These are phyloP conservation scores for Ciconia nigra DNA, from an alignment of 2,797 vertebrate genomes.

Conservation along the genomic window DNA sequence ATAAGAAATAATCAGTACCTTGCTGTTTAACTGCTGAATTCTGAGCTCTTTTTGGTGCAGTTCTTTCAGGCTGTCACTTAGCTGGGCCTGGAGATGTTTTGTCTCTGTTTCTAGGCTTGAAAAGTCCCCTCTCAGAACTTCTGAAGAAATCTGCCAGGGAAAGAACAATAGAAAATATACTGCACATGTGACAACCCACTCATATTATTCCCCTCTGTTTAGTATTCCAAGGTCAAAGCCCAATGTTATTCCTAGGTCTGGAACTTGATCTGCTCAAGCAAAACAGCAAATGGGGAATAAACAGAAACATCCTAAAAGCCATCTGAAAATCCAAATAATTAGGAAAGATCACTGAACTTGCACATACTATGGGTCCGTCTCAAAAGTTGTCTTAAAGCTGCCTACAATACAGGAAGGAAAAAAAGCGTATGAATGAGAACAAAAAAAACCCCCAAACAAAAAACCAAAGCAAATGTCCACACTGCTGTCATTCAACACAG, in stretches of 20 bases:
- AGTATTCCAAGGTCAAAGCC: not conserved
- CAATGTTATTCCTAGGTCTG: not conserved
- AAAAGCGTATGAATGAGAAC: not conserved
- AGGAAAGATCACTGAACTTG: not conserved
- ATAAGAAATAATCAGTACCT: conserved; percentile 36
- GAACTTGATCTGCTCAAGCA: not conserved
- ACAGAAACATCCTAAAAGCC: not conserved
- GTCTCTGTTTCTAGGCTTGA: conserved; percentile 61
- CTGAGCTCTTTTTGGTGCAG: conserved; percentile 80
- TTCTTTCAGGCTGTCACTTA: conserved; percentile 75
- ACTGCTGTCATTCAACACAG: not conserved
- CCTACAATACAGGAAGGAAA: not conserved
- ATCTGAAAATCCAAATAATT: not conserved
- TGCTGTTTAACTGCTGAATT: conserved; percentile 79
- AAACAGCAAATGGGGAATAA: not conserved
- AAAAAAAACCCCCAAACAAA: not conserved
- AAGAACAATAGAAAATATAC: conserved; percentile 19
- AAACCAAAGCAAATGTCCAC: not conserved
- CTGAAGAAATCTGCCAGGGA: conserved; percentile 58
- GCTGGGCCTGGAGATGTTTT: conserved; percentile 68
- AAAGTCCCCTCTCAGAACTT: conserved; percentile 6
- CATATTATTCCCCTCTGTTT: not conserved
- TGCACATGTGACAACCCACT: not conserved
- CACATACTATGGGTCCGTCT: not conserved
- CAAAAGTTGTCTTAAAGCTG: not conserved